Evolutionary conservation across 2,888 invertebrate genomes (phyloP).

Genomic region (Mystacides longicornis): DNA sequence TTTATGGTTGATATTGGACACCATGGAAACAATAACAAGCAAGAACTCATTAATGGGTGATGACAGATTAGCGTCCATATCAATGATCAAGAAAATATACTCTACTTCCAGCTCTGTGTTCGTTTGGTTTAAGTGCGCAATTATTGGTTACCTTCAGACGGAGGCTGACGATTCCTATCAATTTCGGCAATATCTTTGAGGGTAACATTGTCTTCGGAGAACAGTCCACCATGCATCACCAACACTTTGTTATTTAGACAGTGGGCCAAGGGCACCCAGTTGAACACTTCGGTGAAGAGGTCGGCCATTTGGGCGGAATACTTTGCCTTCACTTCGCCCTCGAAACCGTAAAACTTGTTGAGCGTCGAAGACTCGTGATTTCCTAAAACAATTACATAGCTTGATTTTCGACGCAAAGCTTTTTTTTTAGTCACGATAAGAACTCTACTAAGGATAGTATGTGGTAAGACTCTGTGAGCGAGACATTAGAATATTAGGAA

Average conservation of each 20-base stretch:
- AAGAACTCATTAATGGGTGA: too few species aligned
- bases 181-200: constrained; percentile 84
- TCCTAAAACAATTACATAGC: too few species aligned
- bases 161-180: constrained; percentile 92
- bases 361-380: constrained; percentile 97
- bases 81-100: too few species aligned
- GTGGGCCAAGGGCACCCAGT: constrained; percentile 93
- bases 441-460: too few species aligned
- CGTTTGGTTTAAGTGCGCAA: neutral
- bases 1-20: too few species aligned
- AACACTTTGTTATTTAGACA: constrained; percentile 75
- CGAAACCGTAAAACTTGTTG: constrained; percentile 99
- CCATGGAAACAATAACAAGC: too few species aligned
- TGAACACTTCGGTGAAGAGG: constrained; percentile 97
- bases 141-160: constrained; percentile 68
- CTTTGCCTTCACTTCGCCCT: constrained; percentile 95
- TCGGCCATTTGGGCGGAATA: constrained; percentile 94
- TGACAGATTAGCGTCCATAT: too few species aligned
- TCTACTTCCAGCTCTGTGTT: neutral
- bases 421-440: too few species aligned
- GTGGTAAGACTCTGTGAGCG: too few species aligned
- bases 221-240: constrained; percentile 98
- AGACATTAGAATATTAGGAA: too few species aligned
- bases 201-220: constrained; percentile 89
- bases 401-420: too few species aligned